Evolutionary conservation across 2,888 invertebrate genomes (phyloP).

Genomic region (Tenodera sinensis): DNA sequence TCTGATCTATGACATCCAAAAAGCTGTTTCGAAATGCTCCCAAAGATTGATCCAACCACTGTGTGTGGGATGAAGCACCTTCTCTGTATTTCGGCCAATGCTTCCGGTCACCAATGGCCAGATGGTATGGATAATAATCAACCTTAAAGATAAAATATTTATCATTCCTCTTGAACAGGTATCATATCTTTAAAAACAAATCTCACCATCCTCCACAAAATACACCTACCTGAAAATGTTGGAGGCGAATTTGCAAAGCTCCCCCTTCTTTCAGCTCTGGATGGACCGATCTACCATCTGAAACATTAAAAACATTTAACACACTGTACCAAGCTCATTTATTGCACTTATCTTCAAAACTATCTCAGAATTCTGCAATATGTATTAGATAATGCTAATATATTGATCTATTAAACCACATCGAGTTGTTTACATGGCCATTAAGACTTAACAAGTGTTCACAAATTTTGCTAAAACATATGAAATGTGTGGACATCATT

Average conservation of each 20-base stretch:
- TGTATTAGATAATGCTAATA: too few relatives aligned
- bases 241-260: constrained; percentile 86
- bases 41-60: constrained; percentile 85
- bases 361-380: too few relatives aligned
- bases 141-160: constrained; percentile 44
- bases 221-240: constrained; percentile 62
- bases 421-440: too few relatives aligned
- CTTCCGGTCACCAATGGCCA: constrained; percentile 80
- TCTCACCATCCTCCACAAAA: background rate
- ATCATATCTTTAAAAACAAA: too few relatives aligned
- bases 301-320: constrained; percentile 26
- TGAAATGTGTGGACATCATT: too few relatives aligned
- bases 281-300: constrained; percentile 80
- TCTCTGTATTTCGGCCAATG: constrained; percentile 88
- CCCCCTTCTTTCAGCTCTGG: constrained; percentile 85
- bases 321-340: too few relatives aligned
- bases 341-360: too few relatives aligned
- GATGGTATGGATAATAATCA: constrained; percentile 95
- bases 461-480: too few relatives aligned
- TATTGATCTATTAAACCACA: too few relatives aligned
- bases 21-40: constrained; percentile 72
- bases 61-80: constrained; percentile 71
- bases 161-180: too few relatives aligned
- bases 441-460: too few relatives aligned
- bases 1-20: constrained; percentile 69